A percentile compares a stretch with the other conserved stretches of the same genome.
Evolutionary conservation across 1,140 invertebrate genomes (phyloP).

Genomic region (Drosophila melanica): DNA sequence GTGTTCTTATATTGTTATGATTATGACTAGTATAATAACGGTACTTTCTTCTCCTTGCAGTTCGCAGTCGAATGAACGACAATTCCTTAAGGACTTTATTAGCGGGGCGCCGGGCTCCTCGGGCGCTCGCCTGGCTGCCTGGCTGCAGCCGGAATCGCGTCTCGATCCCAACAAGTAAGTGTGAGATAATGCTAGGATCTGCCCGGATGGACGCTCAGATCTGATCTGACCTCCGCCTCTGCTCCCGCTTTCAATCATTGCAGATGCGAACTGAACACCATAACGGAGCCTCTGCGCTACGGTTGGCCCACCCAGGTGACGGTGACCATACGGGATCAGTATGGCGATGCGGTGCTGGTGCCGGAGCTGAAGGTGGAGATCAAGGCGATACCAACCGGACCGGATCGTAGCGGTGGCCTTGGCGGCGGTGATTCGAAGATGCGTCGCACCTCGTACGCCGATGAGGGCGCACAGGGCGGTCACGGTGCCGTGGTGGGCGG

Average conservation of each 20-base stretch:
- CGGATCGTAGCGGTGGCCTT: conserved; percentile 82
- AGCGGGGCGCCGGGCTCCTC: conserved; percentile 93
- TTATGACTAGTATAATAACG: too few relatives aligned
- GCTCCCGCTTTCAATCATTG: too few relatives aligned
- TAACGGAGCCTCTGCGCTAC: conserved; percentile 90
- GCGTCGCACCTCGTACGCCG: conserved; percentile 44
- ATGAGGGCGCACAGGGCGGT: conserved; percentile 38
- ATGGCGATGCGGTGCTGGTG: conserved; percentile 93
- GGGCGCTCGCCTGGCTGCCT: conserved; percentile 95
- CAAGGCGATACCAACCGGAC: conserved; percentile 73
- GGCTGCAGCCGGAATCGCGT: conserved; percentile 96
- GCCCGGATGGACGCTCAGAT: too few relatives aligned
- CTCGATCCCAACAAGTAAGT: conserved; percentile 90
- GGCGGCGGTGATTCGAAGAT: conserved; percentile 53
- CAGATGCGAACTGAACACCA: conserved; percentile 91
- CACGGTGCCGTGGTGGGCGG: neutral
- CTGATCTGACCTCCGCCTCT: too few relatives aligned
- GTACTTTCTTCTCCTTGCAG: conserved; percentile 81
- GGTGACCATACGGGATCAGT: conserved; percentile 95
- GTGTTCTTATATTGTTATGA: too few relatives aligned
- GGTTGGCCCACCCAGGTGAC: conserved; percentile 93
- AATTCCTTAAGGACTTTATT: conserved; percentile 97
- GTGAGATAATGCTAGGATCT: neutral
- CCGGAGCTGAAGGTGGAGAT: conserved; percentile 91
- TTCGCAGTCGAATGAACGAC: conserved; percentile 94